A percentile compares a stretch with the other conserved stretches of the same genome.
Evolutionary conservation across 2,888 invertebrate species (phyloP).

Genomic region (Leucania comma): DNA sequence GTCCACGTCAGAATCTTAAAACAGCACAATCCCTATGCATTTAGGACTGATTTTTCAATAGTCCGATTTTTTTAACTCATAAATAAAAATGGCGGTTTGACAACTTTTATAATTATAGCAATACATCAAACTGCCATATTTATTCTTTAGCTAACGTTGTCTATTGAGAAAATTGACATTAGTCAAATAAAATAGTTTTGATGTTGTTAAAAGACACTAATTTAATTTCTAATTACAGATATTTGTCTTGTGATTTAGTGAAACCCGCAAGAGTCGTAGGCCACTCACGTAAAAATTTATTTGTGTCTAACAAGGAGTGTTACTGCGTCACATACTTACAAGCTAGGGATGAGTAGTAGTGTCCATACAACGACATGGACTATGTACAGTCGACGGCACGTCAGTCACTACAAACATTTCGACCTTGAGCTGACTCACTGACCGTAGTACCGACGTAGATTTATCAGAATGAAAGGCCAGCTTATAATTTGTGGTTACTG

Average conservation of each 20-base stretch:
- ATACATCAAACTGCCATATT: too few species aligned
- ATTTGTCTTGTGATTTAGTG: background rate
- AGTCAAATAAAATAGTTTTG: too few species aligned
- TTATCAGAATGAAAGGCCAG: background rate
- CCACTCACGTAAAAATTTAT: background rate
- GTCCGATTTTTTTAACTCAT: too few species aligned
- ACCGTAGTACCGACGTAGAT: background rate
- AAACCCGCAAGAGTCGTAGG: background rate
- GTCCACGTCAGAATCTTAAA: too few species aligned
- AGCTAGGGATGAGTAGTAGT: background rate
- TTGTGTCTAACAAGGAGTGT: conserved; percentile 1
- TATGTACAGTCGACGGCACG: background rate
- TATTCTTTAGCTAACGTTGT: too few species aligned
- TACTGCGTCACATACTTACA: background rate
- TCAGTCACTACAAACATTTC: background rate
- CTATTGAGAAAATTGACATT: too few species aligned
- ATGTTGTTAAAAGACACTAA: too few species aligned
- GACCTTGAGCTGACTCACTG: background rate
- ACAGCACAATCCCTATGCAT: too few species aligned
- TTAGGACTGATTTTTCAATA: too few species aligned
- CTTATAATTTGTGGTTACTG: background rate
- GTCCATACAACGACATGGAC: conserved; percentile 6
- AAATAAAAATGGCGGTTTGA: too few species aligned
- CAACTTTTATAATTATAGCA: too few species aligned
- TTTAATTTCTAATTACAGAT: too few species aligned